Conservation (phyloP, 2,888 invertebrate species). For the Reticulitermes lucifugus region DNA sequence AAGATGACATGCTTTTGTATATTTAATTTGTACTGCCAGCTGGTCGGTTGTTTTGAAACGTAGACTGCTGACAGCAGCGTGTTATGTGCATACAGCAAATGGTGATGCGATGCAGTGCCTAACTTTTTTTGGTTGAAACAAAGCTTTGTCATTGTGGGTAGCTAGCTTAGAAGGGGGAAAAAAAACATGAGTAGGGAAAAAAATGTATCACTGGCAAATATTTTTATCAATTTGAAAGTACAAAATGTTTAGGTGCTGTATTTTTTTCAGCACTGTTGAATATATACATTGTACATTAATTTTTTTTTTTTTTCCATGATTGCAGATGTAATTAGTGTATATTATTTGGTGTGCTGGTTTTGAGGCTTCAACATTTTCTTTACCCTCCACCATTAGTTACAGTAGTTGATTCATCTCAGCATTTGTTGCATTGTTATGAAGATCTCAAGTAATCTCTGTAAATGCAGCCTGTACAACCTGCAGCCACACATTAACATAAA, state of each 20-base stretch:
- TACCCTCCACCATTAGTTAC: conserved; percentile 26
- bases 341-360: conserved; percentile 46
- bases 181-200: conserved; percentile 30
- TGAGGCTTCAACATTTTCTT: conserved; percentile 23
- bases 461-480: conserved; percentile 21
- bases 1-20: conserved; percentile 46
- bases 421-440: conserved; percentile 29
- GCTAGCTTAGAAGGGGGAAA: conserved; percentile 31
- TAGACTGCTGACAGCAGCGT: not conserved
- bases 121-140: conserved; percentile 38
- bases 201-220: conserved; percentile 51
- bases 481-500: not conserved
- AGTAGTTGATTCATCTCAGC: not conserved
- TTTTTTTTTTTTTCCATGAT: conserved; percentile 36
- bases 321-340: conserved; percentile 44
- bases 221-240: conserved; percentile 54
- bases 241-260: conserved; percentile 51
- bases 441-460: conserved; percentile 39
- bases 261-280: conserved; percentile 51
- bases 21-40: conserved; percentile 48
- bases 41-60: conserved; percentile 6
- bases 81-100: conserved; percentile 1
- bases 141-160: conserved; percentile 47
- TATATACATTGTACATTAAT: conserved; percentile 44
- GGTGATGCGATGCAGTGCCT: conserved; percentile 42